Evolutionary conservation across 2,113 vertebrate genomes (phyloP).

Genomic region (Chaetura pelagica): DNA sequence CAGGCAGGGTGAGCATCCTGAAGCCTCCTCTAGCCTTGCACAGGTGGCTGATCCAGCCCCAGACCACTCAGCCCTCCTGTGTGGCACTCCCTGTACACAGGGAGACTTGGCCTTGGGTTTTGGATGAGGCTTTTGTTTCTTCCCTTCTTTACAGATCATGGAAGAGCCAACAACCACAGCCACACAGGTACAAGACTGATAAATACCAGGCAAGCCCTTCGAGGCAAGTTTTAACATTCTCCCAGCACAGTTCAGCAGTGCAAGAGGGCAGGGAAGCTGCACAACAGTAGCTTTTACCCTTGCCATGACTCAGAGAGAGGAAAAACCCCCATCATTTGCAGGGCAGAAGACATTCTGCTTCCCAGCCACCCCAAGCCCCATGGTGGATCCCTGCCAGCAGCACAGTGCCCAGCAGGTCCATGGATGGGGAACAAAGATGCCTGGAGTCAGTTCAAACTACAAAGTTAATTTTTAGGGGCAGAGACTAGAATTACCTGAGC

Average conservation of each 20-base stretch:
- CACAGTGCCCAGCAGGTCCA: neutral
- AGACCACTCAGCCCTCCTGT: neutral
- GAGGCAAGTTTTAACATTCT: neutral
- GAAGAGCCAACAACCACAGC: neutral
- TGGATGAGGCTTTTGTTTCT: neutral
- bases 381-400: neutral
- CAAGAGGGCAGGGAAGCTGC: neutral
- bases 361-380: rapidly evolving
- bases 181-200: neutral
- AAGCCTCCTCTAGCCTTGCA: neutral
- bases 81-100: neutral
- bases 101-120: neutral
- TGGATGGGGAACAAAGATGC: neutral
- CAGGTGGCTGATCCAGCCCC: neutral
- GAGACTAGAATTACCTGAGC: constrained; percentile 14
- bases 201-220: neutral
- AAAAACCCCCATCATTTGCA: neutral
- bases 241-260: neutral
- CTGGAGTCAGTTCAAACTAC: neutral
- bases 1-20: neutral
- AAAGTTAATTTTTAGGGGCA: neutral
- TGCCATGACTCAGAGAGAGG: neutral
- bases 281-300: neutral
- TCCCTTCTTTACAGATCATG: neutral
- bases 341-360: neutral